Base-by-base conservation (phyloP, 2,888 invertebrate genomes). In the Agrochola litura region DNA sequence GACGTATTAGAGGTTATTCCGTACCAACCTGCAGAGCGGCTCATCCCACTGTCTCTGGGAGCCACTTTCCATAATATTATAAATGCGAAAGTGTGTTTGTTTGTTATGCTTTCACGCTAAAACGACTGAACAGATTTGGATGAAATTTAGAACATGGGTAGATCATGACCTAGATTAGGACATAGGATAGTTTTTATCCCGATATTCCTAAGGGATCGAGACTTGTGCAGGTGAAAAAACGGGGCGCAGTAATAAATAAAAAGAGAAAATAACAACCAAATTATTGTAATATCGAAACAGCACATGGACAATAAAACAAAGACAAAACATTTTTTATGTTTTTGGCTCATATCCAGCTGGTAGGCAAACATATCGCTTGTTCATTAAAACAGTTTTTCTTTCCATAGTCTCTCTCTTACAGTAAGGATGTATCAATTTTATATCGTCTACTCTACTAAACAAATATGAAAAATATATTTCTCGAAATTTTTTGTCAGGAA, bases 381-480 rank as follows among this genome's bases (percentile, higher is more conserved):
- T 90, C 6, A 85, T 79, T 41, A 94, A 65, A 16, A 58, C 2
- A 6, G 84, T 85, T 81, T 90, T 92, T 22, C 95, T 92, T 69
- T 92, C 91, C 3, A 81, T 69, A 0, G 91, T 79, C 80, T 95
- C 95, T 69, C 22, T 86, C 0, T 88, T 12, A 79, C 85, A 91
- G 79, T 95, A 96, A 12, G 96, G 96, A 81, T 93, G 93, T 88
- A 95, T 91, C 37, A 96, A 67, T 37, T 91, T 90, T 19, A 96
- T 52, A 65, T 96, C 95, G 71, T 94, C 92, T 6, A 92, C 72
- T 58, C 90, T 90, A 12, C 87, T 88, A 73, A 87, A 92, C 64
- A 95, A 79, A 85, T 96, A 96, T 0, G 95, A 94, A 89, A 94
- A 96, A 88, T 91, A 96, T 88, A 95, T 95, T 87, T 95, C 94